phyloP scores from a whole-genome alignment of 2,113 vertebrate genomes.

The Anoura caudifer region DNA sequence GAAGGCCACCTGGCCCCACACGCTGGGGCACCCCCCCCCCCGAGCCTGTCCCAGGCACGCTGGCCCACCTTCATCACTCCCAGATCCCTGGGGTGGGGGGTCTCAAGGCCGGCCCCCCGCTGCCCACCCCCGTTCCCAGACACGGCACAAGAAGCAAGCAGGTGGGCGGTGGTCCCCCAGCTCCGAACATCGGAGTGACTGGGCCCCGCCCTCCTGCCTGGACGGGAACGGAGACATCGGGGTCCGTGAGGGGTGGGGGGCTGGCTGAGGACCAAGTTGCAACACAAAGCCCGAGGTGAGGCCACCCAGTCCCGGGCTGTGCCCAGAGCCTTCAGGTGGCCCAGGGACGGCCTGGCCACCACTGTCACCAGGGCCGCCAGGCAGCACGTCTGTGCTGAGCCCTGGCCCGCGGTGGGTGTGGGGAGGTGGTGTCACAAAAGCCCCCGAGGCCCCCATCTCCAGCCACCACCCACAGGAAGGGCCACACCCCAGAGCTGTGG shows the following conservation, averaged over 20 bases:
- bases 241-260: neutral
- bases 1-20: neutral
- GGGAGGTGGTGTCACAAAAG: rapidly evolving
- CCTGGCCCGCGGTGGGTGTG: rapidly evolving
- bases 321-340: rapidly evolving
- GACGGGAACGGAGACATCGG: rapidly evolving
- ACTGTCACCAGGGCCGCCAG: rapidly evolving
- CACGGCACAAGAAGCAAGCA: neutral
- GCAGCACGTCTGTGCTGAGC: too few species aligned
- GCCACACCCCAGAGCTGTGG: rapidly evolving
- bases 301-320: neutral
- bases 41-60: neutral
- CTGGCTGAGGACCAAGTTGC: rapidly evolving
- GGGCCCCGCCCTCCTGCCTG: rapidly evolving
- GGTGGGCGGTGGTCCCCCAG: too few species aligned
- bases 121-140: neutral
- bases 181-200: rapidly evolving
- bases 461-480: rapidly evolving
- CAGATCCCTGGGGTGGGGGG: too few species aligned
- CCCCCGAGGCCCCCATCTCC: rapidly evolving
- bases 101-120: rapidly evolving
- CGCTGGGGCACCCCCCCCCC: neutral
- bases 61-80: rapidly evolving
- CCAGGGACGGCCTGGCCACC: neutral
- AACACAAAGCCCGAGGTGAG: rapidly evolving